Conservation (phyloP, 1,140 invertebrate genomes). For the Papilio machaon region DNA sequence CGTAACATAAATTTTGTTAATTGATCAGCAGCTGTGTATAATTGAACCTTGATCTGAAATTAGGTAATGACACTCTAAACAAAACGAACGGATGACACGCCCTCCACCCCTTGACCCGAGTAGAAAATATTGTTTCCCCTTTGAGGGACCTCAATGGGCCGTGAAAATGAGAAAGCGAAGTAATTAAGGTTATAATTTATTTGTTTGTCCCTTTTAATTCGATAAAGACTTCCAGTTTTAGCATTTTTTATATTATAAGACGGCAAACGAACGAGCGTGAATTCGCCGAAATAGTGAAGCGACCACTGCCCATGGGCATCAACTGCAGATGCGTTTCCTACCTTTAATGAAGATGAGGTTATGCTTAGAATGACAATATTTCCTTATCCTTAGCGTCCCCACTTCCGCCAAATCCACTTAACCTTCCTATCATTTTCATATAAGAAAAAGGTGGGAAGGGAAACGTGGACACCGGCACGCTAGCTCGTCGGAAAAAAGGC, state of each 20-base stretch:
- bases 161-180: conserved; percentile 34
- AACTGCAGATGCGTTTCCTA: no score
- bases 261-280: no score
- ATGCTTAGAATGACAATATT: no score
- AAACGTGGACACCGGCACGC: no score
- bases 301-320: no score
- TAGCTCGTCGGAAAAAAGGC: no score
- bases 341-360: no score
- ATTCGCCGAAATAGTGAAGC: no score
- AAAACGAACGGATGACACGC: conserved; percentile 31
- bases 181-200: conserved; percentile 31
- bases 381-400: no score
- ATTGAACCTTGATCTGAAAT: conserved; percentile 18
- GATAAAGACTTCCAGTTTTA: conserved; percentile 11
- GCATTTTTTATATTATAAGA: background rate
- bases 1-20: background rate
- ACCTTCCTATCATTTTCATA: no score
- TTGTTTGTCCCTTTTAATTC: conserved; percentile 14
- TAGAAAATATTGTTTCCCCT: conserved; percentile 33
- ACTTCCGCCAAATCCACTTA: no score
- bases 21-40: background rate
- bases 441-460: no score
- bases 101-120: background rate
- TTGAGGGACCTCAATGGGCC: conserved; percentile 32
- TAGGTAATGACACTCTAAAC: conserved; percentile 32